A percentile compares a stretch with the other conserved stretches of the same genome.
These are phyloP conservation scores for Baccha elongata DNA, from an alignment of 2,888 invertebrate genomes.

Conservation along the genomic window DNA sequence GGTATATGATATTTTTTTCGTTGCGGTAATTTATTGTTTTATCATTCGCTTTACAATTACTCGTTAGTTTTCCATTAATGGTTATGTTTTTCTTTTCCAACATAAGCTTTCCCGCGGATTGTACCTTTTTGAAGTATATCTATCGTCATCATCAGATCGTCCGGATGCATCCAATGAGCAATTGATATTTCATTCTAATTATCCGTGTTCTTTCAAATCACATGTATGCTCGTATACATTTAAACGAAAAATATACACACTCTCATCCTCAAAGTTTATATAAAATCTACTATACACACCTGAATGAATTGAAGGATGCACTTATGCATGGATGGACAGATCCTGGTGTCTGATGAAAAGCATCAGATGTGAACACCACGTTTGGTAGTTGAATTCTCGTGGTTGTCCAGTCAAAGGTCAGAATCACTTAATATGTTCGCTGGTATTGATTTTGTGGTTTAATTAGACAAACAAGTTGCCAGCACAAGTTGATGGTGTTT, in stretches of 20 bases:
- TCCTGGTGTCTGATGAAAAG: slow-evolving; percentile 39
- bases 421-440: slow-evolving; percentile 64
- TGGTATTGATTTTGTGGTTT: slow-evolving; percentile 71
- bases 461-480: slow-evolving; percentile 69
- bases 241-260: background rate
- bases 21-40: slow-evolving; percentile 10
- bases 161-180: slow-evolving; percentile 16
- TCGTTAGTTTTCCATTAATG: slow-evolving; percentile 16
- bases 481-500: slow-evolving; percentile 16
- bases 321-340: slow-evolving; percentile 44
- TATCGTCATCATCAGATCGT: slow-evolving; percentile 2
- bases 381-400: slow-evolving; percentile 62
- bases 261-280: slow-evolving; percentile 5
- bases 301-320: slow-evolving; percentile 40
- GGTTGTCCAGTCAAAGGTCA: slow-evolving; percentile 64
- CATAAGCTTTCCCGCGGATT: background rate
- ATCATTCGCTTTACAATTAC: slow-evolving; percentile 14
- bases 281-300: background rate
- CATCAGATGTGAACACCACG: slow-evolving; percentile 44
- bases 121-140: slow-evolving; percentile 6
- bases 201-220: slow-evolving; percentile 41
- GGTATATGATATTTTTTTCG: slow-evolving; percentile 10
- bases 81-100: background rate
- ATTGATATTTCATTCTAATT: slow-evolving; percentile 61
- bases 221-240: background rate